Evolutionary conservation across 1,140 invertebrate genomes (phyloP).

Genomic region (Pogonomyrmex californicus): DNA sequence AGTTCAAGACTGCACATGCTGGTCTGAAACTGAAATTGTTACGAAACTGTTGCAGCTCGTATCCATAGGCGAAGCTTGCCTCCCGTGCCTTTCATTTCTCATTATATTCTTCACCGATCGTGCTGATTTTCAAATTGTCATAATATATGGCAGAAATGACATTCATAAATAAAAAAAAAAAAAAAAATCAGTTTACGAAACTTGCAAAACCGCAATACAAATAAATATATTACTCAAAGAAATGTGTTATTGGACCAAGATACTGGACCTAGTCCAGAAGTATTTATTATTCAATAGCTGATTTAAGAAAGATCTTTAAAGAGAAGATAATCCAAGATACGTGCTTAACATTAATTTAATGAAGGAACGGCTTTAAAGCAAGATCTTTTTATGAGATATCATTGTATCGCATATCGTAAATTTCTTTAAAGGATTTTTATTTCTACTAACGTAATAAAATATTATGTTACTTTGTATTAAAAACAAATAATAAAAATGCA

Average conservation of each 20-base stretch:
- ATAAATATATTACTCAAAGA: background rate
- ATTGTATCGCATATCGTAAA: background rate
- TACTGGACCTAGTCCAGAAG: background rate
- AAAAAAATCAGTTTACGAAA: background rate
- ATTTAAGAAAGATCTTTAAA: constrained; percentile 4
- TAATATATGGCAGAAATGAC: background rate
- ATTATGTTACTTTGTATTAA: background rate
- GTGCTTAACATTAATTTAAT: constrained; percentile 13
- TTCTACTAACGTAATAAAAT: background rate
- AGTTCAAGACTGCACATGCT: constrained; percentile 50
- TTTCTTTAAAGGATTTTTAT: constrained; percentile 20
- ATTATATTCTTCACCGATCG: background rate
- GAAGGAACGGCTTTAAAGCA: background rate
- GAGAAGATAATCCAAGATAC: constrained; percentile 20
- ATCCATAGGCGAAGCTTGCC: background rate
- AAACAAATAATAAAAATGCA: background rate
- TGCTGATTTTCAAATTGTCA: background rate
- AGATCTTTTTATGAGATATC: background rate
- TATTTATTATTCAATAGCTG: constrained; percentile 21
- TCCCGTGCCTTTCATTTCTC: background rate
- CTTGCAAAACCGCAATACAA: background rate
- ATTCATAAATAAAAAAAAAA: background rate
- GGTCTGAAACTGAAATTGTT: constrained; percentile 16
- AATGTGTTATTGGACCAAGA: background rate
- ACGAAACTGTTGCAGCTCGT: constrained; percentile 42